Evolutionary conservation across 2,888 invertebrate species (phyloP), one percentile per base, ranked within the genome.

Genomic region (Orchesella flavescens): DNA sequence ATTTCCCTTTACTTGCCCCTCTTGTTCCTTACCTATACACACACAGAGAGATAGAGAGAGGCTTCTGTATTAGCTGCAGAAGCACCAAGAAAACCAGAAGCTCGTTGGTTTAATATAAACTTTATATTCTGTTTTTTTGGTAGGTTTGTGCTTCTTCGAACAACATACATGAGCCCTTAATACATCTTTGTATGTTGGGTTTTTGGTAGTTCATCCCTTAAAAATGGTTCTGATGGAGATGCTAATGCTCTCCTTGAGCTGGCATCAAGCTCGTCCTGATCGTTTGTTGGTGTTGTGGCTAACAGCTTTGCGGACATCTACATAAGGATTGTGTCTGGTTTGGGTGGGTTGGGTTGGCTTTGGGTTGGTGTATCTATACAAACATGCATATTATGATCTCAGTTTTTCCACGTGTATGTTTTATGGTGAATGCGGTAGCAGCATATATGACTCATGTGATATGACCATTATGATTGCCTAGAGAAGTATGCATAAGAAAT

Each of bases 1-100:
- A 87, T 87, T 87, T 87, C 80, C 85, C 81, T 75, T 68, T 72
- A 63, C 76, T 53, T 77, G 49, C 55, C 57, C 65, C 69, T 66
- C 80, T 65, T 59, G 57, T 65, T 74, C 55, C 72, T 55, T 65
- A 63, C 75, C 34, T 53, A 34, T 34, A 19, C 34, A 65, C 46
- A 13, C 24, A 23, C n/a, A n/a, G n/a, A n/a, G n/a, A n/a, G n/a
- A n/a, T n/a, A n/a, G n/a, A n/a, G n/a, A n/a, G n/a, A n/a, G n/a
- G 44, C 46, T 73, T 34, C 34, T 34, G 34, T 34, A 34, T 34
- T 34, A 34, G 34, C 34, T 34, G 3, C 34, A 34, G 34, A 34
- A 7, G 7, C 34, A 4, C 34, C 15, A 24, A 57, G 53, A 34
- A 34, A 34, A 34, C 34, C 34, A 34, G 34, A 4, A n/a, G 49